Conservation (phyloP, 2,797 vertebrate genomes). For the Okamejei kenojei region DNA sequence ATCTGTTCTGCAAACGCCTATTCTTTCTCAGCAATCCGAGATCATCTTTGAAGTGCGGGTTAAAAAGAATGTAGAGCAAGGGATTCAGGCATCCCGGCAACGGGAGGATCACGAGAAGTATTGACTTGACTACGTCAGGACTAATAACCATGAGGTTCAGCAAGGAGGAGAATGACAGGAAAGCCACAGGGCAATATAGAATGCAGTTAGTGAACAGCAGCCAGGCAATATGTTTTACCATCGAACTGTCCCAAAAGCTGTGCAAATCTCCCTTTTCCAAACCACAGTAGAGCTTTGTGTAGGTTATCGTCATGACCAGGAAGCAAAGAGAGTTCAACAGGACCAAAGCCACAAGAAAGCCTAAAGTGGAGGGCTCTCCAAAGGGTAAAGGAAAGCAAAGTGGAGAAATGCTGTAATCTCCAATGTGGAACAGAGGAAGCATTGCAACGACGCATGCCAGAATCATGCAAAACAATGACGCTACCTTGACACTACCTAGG, state of each 20-base stretch:
- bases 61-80: conserved; percentile 83
- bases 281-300: conserved; percentile 75
- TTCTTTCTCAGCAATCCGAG: conserved; percentile 63
- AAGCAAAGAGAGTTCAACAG: conserved; percentile 81
- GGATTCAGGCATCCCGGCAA: conserved; percentile 84
- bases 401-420: conserved; percentile 63
- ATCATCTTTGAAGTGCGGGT: conserved; percentile 78
- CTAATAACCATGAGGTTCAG: conserved; percentile 70
- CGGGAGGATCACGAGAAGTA: conserved; percentile 77
- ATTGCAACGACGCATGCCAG: conserved; percentile 64
- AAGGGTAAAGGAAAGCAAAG: conserved; percentile 76
- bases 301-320: conserved; percentile 77
- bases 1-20: conserved; percentile 52
- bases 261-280: conserved; percentile 64
- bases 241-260: conserved; percentile 65
- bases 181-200: conserved; percentile 81
- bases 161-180: conserved; percentile 77
- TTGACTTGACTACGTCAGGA: conserved; percentile 72
- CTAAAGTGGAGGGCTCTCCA: conserved; percentile 59
- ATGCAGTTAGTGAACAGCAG: conserved; percentile 83
- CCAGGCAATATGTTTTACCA: conserved; percentile 80
- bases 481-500: conserved; percentile 48
- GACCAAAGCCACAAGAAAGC: conserved; percentile 71
- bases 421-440: conserved; percentile 65
- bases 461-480: conserved; percentile 58